phyloP scores from a whole-genome alignment of 2,888 invertebrate species.

The Synanthedon tipuliformis region DNA sequence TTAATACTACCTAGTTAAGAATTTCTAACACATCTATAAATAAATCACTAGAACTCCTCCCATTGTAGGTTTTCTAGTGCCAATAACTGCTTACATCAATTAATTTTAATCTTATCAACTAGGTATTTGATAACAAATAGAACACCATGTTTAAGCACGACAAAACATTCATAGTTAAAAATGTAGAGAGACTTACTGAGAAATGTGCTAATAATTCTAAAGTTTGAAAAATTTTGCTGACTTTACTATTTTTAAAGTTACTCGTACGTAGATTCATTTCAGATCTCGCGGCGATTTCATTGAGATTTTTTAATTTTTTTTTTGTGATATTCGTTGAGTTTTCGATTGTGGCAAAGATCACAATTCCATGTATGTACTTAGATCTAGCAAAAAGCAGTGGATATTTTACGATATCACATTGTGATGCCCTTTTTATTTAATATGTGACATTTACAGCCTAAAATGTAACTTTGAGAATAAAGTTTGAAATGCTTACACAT shows the following conservation, averaged over 20 bases:
- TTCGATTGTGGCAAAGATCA: conserved; percentile 62
- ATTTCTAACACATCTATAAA: conserved; percentile 28
- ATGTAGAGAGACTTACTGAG: conserved; percentile 71
- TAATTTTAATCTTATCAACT: conserved; percentile 65
- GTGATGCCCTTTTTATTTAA: conserved; percentile 23
- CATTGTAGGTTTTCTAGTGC: conserved; percentile 54
- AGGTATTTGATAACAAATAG: conserved; percentile 72
- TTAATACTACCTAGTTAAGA: conserved; percentile 26
- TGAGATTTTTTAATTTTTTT: conserved; percentile 41
- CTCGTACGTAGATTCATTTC: conserved; percentile 31
- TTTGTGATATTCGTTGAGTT: conserved; percentile 53
- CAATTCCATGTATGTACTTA: conserved; percentile 36
- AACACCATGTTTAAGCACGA: conserved; percentile 72
- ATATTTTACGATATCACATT: conserved; percentile 57
- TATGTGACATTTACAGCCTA: conserved; percentile 27
- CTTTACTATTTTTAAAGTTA: conserved; percentile 33
- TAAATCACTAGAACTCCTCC: conserved; percentile 24
- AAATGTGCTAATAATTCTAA: conserved; percentile 72
- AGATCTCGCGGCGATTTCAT: conserved; percentile 44
- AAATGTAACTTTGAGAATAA: conserved; percentile 27
- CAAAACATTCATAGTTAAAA: conserved; percentile 72
- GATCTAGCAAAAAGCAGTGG: conserved; percentile 57
- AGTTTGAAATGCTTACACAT: conserved; percentile 44
- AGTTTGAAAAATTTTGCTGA: conserved; percentile 48
- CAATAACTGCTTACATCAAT: conserved; percentile 69